Percentiles rank a stretch among this genome's conserved stretches.
These are phyloP conservation scores for Dendrolimus punctatus DNA, from an alignment of 1,140 invertebrate species.

Conservation along the genomic window DNA sequence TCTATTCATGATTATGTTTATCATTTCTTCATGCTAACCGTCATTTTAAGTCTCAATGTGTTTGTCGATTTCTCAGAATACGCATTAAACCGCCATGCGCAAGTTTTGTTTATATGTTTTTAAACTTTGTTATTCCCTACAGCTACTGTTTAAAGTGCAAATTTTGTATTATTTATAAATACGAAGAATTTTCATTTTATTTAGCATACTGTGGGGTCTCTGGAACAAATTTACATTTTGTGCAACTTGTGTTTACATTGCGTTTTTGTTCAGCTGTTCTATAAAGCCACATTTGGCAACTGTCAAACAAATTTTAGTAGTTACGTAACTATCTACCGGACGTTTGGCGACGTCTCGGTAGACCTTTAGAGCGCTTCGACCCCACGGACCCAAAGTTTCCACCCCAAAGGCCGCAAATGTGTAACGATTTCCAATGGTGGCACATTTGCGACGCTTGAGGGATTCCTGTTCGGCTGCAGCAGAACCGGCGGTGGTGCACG, in stretches of 20 bases:
- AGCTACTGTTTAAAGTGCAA: constrained; percentile 26
- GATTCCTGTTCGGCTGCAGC: too few species aligned
- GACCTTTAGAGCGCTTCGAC: too few species aligned
- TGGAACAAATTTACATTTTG: background rate
- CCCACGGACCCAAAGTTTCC: too few species aligned
- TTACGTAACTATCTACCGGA: too few species aligned
- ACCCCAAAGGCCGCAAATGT: too few species aligned
- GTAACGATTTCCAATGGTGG: too few species aligned
- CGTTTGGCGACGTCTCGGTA: too few species aligned
- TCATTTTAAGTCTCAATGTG: constrained; percentile 2
- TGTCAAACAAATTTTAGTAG: too few species aligned
- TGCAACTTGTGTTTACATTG: constrained; percentile 4
- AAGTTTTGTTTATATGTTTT: constrained; percentile 23
- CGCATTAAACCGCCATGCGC: constrained; percentile 24
- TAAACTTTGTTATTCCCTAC: constrained; percentile 21
- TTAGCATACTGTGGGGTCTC: constrained; percentile 23
- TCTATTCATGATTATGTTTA: too few species aligned
- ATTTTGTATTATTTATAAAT: constrained; percentile 25
- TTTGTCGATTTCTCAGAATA: constrained; percentile 21
- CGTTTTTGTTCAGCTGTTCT: constrained; percentile 2
- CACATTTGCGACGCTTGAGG: too few species aligned
- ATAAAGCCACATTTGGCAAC: background rate
- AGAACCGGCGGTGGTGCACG: too few species aligned
- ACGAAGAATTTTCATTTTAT: constrained; percentile 23
- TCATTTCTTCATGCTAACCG: too few species aligned